Percentiles rank a stretch among this genome's conserved stretches.
These are phyloP conservation scores for Caenorhabditis angaria DNA, from an alignment of 2,888 invertebrate species.

Conservation along the genomic window DNA sequence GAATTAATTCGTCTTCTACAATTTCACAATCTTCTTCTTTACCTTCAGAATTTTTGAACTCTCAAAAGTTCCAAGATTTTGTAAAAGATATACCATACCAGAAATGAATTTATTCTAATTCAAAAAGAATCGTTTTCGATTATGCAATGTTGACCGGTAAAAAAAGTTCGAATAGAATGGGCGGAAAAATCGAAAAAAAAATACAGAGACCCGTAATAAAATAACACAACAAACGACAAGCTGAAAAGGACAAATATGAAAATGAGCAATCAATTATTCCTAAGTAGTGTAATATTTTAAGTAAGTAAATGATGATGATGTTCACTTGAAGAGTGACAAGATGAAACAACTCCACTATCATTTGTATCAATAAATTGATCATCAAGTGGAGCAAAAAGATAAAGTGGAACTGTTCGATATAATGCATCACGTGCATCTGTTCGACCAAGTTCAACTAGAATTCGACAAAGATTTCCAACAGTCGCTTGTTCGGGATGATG, in stretches of 20 bases:
- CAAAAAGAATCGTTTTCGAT: background rate
- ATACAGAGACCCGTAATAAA: background rate
- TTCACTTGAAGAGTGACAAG: slow-evolving; percentile 38
- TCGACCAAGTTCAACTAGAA: slow-evolving; percentile 78
- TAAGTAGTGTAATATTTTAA: slow-evolving; percentile 4
- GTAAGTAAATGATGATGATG: slow-evolving; percentile 9
- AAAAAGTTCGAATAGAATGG: background rate
- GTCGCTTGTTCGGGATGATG: slow-evolving; percentile 73
- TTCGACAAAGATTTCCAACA: slow-evolving; percentile 77
- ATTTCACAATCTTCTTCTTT: background rate
- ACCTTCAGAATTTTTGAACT: slow-evolving; percentile 15
- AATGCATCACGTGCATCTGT: slow-evolving; percentile 77
- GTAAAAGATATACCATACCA: slow-evolving; percentile 36
- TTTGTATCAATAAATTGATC: slow-evolving; percentile 49
- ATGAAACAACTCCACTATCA: slow-evolving; percentile 57
- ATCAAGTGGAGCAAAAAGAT: slow-evolving; percentile 63
- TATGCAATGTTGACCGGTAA: slow-evolving; percentile 1
- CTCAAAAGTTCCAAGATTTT: slow-evolving; percentile 20
- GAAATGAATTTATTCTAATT: background rate
- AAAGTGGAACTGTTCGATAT: slow-evolving; percentile 76
- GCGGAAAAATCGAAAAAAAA: background rate
- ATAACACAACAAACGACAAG: slow-evolving; percentile 3
- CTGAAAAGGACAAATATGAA: background rate
- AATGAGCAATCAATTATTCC: background rate
- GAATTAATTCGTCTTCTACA: background rate